These are phyloP conservation scores for Watsonalla binaria DNA, from an alignment of 2,888 invertebrate species.

Conservation along the genomic window DNA sequence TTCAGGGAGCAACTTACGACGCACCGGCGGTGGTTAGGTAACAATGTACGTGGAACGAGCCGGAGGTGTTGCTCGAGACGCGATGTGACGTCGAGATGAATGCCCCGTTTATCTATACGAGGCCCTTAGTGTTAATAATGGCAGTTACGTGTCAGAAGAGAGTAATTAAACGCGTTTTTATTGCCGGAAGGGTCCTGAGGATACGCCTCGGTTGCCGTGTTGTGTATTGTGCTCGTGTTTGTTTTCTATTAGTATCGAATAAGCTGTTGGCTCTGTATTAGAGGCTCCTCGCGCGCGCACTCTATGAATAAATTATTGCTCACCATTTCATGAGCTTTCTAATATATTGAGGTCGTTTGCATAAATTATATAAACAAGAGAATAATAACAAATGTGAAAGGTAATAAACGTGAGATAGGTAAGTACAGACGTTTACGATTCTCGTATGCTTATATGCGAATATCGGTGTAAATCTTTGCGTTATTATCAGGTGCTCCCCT, in stretches of 20 bases:
- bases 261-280: not conserved
- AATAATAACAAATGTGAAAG: not conserved
- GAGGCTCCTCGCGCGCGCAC: not conserved
- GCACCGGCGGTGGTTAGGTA: constrained; percentile 20
- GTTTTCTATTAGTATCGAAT: constrained; percentile 1
- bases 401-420: not conserved
- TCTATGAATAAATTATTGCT: not conserved
- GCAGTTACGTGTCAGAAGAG: constrained; percentile 35
- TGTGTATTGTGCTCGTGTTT: not conserved
- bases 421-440: not conserved
- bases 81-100: constrained; percentile 20
- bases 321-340: not conserved
- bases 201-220: not conserved
- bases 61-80: constrained; percentile 14
- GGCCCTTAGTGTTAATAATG: constrained; percentile 45
- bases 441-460: not conserved
- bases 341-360: not conserved
- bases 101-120: constrained; percentile 37
- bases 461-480: not conserved
- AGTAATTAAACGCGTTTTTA: constrained; percentile 31
- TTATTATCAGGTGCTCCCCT: not conserved
- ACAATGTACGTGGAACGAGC: constrained; percentile 40
- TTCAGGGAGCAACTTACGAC: constrained; percentile 26
- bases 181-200: not conserved
- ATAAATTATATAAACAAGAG: not conserved